These are phyloP conservation scores for Sitophilus oryzae DNA, from an alignment of 1,140 invertebrate genomes.

Conservation along the genomic window DNA sequence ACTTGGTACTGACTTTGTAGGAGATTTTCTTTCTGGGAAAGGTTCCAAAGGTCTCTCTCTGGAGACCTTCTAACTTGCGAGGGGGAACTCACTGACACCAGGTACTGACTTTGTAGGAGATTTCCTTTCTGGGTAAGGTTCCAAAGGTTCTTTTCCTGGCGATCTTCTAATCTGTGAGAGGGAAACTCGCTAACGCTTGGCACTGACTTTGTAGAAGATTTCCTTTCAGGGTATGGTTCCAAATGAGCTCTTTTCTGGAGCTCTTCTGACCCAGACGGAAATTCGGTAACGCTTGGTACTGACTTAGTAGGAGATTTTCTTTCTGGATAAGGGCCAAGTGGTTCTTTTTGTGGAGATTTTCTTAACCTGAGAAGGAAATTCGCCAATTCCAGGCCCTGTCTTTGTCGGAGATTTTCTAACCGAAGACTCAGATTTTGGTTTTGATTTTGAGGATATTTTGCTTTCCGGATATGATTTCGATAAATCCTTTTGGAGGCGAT, in stretches of 20 bases:
- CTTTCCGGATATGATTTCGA: slow-evolving; percentile 19
- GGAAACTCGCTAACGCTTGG: slow-evolving; percentile 36
- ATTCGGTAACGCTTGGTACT: no score
- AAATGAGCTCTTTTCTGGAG: slow-evolving; percentile 24
- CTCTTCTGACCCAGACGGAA: slow-evolving; percentile 22
- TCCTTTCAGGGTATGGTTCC: slow-evolving; percentile 18
- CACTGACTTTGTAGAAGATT: no score
- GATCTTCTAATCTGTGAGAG: slow-evolving; percentile 32
- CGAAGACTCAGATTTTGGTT: slow-evolving; percentile 28
- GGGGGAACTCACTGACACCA: slow-evolving; percentile 25
- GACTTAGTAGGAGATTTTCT: not conserved
- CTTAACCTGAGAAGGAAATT: slow-evolving; percentile 11
- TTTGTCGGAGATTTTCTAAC: slow-evolving; percentile 25
- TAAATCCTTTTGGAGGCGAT: slow-evolving; percentile 25
- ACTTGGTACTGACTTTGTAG: no score
- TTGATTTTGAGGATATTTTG: slow-evolving; percentile 2
- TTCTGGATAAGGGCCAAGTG: slow-evolving; percentile 1
- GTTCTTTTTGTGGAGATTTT: slow-evolving; percentile 8
- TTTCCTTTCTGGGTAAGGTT: no score
- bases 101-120: slow-evolving; percentile 16
- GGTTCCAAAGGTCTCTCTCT: slow-evolving; percentile 22
- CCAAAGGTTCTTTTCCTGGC: slow-evolving; percentile 27
- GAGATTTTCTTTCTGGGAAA: no score
- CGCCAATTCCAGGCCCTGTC: not conserved
- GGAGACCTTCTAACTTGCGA: slow-evolving; percentile 23